phyloP scores from a whole-genome alignment of 2,797 vertebrate species.

The Pipistrellus nathusii region DNA sequence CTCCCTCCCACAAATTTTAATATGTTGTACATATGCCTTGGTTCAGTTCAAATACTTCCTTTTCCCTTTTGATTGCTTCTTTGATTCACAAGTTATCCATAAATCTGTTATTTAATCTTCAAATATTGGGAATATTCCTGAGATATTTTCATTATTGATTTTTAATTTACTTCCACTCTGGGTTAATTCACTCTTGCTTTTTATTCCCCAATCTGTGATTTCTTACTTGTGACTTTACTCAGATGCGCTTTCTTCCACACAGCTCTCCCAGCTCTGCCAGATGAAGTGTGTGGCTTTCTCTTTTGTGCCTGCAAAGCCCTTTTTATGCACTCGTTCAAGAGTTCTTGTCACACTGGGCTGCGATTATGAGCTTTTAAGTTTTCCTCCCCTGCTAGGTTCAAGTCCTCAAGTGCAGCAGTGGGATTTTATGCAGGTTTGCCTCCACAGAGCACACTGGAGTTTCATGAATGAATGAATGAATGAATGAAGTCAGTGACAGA shows the following conservation, averaged over 20 bases:
- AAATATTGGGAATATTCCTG: neutral
- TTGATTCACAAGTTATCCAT: slow-evolving; percentile 31
- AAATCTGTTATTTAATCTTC: slow-evolving; percentile 35
- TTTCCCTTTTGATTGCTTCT: slow-evolving; percentile 8
- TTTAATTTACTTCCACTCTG: neutral
- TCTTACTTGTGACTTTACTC: neutral
- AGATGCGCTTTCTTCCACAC: neutral
- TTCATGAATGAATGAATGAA: neutral
- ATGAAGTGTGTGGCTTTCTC: neutral
- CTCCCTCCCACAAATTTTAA: neutral
- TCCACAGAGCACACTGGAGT: neutral
- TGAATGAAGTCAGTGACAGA: neutral
- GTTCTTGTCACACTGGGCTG: neutral
- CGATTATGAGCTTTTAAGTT: neutral
- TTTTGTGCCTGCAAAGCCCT: neutral
- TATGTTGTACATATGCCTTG: neutral
- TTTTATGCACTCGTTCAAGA: neutral
- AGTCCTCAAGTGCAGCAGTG: neutral
- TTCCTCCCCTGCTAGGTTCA: neutral
- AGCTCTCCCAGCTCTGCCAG: neutral
- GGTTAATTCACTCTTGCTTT: neutral
- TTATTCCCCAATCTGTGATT: neutral
- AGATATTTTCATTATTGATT: neutral
- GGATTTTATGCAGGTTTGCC: neutral
- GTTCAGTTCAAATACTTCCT: slow-evolving; percentile 10